These are phyloP conservation scores for Koerneria pararmatus DNA, from an alignment of 2,888 invertebrate genomes.

Conservation along the genomic window DNA sequence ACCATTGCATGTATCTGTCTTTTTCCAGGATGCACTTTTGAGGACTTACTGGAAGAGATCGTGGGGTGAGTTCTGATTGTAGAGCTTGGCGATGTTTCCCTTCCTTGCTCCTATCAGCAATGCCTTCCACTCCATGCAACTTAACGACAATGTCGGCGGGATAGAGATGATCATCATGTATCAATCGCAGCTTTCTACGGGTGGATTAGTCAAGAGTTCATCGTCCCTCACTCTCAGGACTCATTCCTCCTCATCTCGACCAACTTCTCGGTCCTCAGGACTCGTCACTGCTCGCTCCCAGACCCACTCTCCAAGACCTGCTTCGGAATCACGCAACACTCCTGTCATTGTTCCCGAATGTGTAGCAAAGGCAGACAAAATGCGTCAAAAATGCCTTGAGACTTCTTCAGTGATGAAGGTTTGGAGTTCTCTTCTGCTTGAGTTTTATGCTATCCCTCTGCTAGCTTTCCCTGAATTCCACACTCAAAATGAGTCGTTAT, in stretches of 20 bases:
- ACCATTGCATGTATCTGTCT: too few species aligned
- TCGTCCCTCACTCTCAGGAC: constrained; percentile 13
- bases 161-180: constrained; percentile 19
- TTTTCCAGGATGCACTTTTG: too few species aligned
- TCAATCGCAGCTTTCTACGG: too few species aligned
- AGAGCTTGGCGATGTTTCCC: constrained; percentile 21
- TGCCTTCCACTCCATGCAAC: constrained; percentile 12
- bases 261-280: constrained; percentile 15
- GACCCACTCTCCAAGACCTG: constrained; percentile 7
- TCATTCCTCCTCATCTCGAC: constrained; percentile 18
- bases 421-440: too few species aligned
- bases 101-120: constrained; percentile 21
- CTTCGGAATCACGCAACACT: too few species aligned
- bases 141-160: neutral
- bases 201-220: constrained; percentile 7
- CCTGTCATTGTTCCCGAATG: constrained; percentile 21
- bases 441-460: too few species aligned
- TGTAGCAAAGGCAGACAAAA: neutral
- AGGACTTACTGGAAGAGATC: too few species aligned
- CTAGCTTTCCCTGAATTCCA: too few species aligned
- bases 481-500: too few species aligned
- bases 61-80: too few species aligned
- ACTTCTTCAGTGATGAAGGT: constrained; percentile 43
- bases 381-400: constrained; percentile 36
- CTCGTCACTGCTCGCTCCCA: constrained; percentile 14